Base-by-base conservation (phyloP, 1,140 invertebrate genomes). In the Cyclargus thomasi region DNA sequence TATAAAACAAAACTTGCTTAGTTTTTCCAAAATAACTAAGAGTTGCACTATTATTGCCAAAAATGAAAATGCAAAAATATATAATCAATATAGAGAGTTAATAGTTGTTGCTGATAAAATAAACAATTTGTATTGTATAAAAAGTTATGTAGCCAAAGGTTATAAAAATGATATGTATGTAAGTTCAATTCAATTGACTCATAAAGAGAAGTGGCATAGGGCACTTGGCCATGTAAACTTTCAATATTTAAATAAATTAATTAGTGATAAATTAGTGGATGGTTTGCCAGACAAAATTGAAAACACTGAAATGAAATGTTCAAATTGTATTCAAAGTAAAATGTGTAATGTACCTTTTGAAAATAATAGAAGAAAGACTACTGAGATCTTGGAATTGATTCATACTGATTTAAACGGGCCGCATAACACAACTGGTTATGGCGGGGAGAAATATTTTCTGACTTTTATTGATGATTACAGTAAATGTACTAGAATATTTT, bases 371-470 rank as follows among this genome's bases (percentile, higher is more conserved):
- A 73, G 2, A n/a, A 81, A 74, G 62, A 66, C 78, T 65, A 74
- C 64, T n/a, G 75, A 80, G 29, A 77, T 80, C 59, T 72, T 86
- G 65, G 74, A 86, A 74, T 66, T 82, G 55, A 69, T 85, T 63
- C 80, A 86, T 71, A 83, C 80, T 35, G 79, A 86, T 79, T 74
- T 82, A 36, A 83, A 83, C 70, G 83, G 83, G 2, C 81, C 79
- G 47, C 78, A 83, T 69, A 64, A 70, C 23, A 85, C 80, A 69
- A 71, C 64, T 67, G 80, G 80, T 62, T 75, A 74, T 78, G 63
- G 69, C 21, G 82, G 77, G 5, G 74, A 80, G 71, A 75, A 75
- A 74, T 80, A 78, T 36, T 80, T 77, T 67, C 22, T 79, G 21
- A 71, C 69, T 0, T 77, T 80, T 74, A 77, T 77, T 47, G 80